Evolutionary conservation across 2,113 vertebrate genomes (phyloP), one percentile per base, ranked within the genome.

Genomic region (Blennius ocellaris): DNA sequence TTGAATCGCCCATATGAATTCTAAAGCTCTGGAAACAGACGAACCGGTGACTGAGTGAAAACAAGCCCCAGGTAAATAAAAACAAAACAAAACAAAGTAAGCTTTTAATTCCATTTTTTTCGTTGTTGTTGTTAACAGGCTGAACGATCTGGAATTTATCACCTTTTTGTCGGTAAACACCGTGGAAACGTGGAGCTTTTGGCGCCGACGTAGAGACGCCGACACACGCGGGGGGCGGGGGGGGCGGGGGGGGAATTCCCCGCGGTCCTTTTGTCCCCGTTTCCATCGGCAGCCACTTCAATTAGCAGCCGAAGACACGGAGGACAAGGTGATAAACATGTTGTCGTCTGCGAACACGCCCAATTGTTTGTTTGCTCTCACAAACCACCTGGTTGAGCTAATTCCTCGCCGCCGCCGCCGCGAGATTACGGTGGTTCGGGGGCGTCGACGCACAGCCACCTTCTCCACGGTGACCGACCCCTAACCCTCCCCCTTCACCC

Each of bases 271-370:
- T 69, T 12, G 57, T 74, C 55, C 70, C 64, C 68, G 81, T 87
- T 61, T 79, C 74, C 73, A n/a, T 51, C 10, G 16, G 81, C 78
- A 77, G 73, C 68, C 53, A 71, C 78, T 81, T 72, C 66, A 65
- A 84, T 80, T 73, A 76, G 61, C 43, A 41, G 8, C 76, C 10
- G 50, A 14, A 37, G 71, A 80, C 78, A 44, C 73, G 12, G 66
- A 73, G 53, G 67, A 84, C 65, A 48, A 87, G 81, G 84, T 83
- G 82, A 86, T 75, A 90, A 92, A 92, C 89, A 91, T 86, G 88
- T 88, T 89, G 70, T 85, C 76, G 76, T 67, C 61, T 69, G 59
- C 69, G 76, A 16, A 62, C 61, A n/a, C 65, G 49, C 14, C 16
- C 56, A 52, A 48, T 55, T 70, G 61, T 73, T 66, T 82, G 52